A percentile compares a stretch with the other conserved stretches of the same genome.
Evolutionary conservation across 1,140 invertebrate genomes (phyloP).

Genomic region (Temnothorax longispinosus): DNA sequence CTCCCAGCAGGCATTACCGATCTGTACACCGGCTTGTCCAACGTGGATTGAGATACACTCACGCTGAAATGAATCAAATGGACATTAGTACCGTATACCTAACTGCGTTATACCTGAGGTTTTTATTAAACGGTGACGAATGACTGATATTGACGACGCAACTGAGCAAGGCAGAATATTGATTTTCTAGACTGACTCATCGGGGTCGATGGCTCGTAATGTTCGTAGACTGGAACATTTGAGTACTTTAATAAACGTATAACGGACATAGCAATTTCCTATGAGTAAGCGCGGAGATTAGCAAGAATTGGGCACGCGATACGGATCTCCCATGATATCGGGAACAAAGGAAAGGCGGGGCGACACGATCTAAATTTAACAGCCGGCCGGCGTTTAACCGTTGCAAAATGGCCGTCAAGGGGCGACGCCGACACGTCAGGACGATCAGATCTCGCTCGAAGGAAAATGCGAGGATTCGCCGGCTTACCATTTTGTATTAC

Average conservation of each 20-base stretch:
- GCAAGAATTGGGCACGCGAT: background rate
- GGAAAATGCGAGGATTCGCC: background rate
- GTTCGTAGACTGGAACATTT: background rate
- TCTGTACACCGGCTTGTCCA: slow-evolving; percentile 87
- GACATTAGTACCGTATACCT: background rate
- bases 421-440: background rate
- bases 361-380: background rate
- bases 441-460: too few relatives aligned
- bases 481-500: slow-evolving; percentile 71
- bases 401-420: slow-evolving; percentile 66
- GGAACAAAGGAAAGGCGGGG: background rate
- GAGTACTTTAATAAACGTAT: background rate
- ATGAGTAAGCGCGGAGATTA: background rate
- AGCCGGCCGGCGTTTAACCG: slow-evolving; percentile 69
- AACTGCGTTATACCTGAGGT: background rate
- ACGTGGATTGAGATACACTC: slow-evolving; percentile 87
- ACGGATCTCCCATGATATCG: background rate
- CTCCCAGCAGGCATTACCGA: slow-evolving; percentile 87
- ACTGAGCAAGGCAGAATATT: background rate
- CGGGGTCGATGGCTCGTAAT: background rate
- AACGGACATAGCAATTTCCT: background rate
- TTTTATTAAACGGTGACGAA: background rate
- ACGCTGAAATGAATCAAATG: slow-evolving; percentile 72
- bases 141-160: background rate
- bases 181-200: slow-evolving; percentile 13